Evolutionary conservation across 1,140 invertebrate genomes (phyloP).

Genomic region (Drosophila aff.): DNA sequence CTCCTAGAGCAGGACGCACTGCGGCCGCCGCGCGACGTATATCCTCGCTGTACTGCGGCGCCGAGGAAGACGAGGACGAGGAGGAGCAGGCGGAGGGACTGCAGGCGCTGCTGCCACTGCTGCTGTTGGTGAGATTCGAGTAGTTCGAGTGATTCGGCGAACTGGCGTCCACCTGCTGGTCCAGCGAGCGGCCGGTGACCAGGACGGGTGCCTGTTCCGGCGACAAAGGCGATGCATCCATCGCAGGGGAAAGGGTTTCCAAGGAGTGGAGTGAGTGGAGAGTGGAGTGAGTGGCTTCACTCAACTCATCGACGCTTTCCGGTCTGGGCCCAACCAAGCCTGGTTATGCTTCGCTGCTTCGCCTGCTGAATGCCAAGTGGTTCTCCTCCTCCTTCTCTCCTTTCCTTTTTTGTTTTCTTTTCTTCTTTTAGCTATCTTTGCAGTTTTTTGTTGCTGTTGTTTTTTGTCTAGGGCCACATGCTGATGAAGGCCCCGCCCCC

Average conservation of each 20-base stretch:
- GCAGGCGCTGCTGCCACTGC: conserved; percentile 47
- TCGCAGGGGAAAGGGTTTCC: conserved; percentile 20
- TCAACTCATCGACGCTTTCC: conserved; percentile 77
- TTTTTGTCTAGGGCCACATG: conserved; percentile 64
- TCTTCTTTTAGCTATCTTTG: conserved; percentile 17
- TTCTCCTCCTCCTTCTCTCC: conserved; percentile 23
- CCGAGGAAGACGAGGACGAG: conserved; percentile 65
- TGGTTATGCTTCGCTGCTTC: conserved; percentile 56
- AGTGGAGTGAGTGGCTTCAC: conserved; percentile 17
- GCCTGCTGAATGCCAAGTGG: conserved; percentile 70
- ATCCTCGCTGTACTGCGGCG: conserved; percentile 81
- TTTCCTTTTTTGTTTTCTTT: not conserved
- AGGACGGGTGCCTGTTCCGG: conserved; percentile 39
- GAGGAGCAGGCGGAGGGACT: conserved; percentile 53
- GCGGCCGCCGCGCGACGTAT: conserved; percentile 53
- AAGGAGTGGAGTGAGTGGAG: conserved; percentile 1
- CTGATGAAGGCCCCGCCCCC: conserved; percentile 50
- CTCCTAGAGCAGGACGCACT: not conserved
- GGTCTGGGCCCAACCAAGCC: conserved; percentile 40
- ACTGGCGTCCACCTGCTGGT: conserved; percentile 69
- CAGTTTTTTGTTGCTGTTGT: conserved; percentile 28
- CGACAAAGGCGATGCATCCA: conserved; percentile 60
- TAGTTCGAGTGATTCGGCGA: conserved; percentile 75
- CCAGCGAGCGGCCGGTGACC: conserved; percentile 65
- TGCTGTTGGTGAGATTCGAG: conserved; percentile 77